Base-by-base conservation (phyloP, 2,888 invertebrate genomes). In the Amiota communis region DNA sequence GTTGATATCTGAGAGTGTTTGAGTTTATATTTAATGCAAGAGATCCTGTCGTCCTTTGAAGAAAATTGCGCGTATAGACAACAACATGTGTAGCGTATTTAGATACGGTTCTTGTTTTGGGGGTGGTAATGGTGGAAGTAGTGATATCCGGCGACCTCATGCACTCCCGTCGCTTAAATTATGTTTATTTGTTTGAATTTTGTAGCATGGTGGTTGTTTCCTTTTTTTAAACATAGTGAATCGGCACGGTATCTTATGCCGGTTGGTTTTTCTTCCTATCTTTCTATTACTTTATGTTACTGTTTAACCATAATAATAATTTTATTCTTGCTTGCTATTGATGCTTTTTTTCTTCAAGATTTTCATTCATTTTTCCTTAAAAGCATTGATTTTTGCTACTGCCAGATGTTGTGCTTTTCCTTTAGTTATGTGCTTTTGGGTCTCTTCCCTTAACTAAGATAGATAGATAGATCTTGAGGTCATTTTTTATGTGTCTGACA, bases 11-110 rank as follows among this genome's bases (percentile, higher is more conserved):
- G 36, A 23, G 47, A 65, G 8, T 65, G 8, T 65, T 65, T 64
- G 2, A 8, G 47, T 65, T 48, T 63, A 12, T 10, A 46, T 63
- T 20, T 63, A 3, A 51, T 4, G 53, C 6, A n/a, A n/a, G n/a
- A n/a, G 0, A 15, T 47, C 48, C 63, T 13, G 67, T 12, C 23
- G 15, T 23, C 46, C 36, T 77, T 77, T 75, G 76, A 77, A 81
- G 76, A 80, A 80, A 82, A 82, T 82, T 82, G 82, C 84, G 77
- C 81, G 81, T 78, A 77, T 73, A 72, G 76, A 75, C 63, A 64
- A 72, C 47, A 80, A 80, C 82, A 84, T 81, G 79, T 80, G 85
- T 78, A 56, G 46, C 75, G 72, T 68, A 20, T 15, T 17, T 48
- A 65, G 46, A 65, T 47, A 47, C 15, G n/a, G 0, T 47, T 47